Conservation (phyloP, 2,113 vertebrate species). For the Tupaia tana region DNA sequence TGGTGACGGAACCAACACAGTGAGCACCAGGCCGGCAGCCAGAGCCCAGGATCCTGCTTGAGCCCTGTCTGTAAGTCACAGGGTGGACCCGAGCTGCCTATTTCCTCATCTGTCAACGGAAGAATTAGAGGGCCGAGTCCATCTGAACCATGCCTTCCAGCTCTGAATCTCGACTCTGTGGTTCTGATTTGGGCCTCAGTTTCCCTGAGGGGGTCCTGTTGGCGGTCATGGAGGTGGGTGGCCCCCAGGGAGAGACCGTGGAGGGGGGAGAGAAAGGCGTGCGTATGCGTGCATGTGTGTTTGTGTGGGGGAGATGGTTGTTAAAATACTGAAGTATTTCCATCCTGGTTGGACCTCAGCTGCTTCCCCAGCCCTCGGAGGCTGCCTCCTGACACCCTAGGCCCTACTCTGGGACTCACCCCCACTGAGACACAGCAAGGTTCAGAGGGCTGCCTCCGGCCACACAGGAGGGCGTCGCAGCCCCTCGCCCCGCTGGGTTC, state of each 20-base stretch:
- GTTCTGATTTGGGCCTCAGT: background rate
- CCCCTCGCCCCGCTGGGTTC: background rate
- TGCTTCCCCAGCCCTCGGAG: background rate
- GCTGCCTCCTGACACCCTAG: background rate
- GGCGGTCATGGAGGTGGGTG: background rate
- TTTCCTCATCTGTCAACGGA: background rate
- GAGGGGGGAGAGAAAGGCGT: background rate
- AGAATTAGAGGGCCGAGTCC: background rate
- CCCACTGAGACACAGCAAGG: background rate
- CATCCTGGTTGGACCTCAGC: background rate
- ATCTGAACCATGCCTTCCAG: background rate
- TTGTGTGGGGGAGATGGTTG: background rate
- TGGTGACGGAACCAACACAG: background rate
- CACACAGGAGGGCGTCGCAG: background rate
- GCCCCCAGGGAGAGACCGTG: background rate
- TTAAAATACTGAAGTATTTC: background rate
- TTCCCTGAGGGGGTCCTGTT: conserved; percentile 23
- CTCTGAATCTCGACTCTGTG: background rate
- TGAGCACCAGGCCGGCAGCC: background rate
- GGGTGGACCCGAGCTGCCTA: background rate
- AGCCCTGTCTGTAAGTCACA: background rate
- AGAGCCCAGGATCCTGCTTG: fast-evolving
- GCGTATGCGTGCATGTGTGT: background rate
- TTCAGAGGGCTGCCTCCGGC: background rate
- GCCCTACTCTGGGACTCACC: background rate